phyloP scores from a whole-genome alignment of 2,888 invertebrate species.

The Andricus quercusramuli region DNA sequence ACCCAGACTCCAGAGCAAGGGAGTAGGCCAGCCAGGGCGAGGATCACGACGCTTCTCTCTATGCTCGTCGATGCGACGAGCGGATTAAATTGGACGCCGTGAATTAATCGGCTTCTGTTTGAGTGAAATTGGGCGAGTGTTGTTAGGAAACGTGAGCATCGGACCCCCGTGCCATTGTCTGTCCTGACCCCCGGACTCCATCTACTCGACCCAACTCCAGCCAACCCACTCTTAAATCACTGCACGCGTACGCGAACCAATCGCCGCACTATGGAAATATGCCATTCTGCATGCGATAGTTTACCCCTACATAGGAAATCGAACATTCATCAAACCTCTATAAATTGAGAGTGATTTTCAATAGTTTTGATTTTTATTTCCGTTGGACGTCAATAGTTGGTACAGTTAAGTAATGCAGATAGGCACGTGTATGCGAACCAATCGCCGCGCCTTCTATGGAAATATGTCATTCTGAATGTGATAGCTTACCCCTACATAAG shows the following conservation, averaged over 20 bases:
- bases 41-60: constrained; percentile 46
- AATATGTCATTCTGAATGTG: no score
- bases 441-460: no score
- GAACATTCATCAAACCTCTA: constrained; percentile 11
- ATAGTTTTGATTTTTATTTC: no score
- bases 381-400: no score
- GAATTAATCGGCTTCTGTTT: constrained; percentile 79
- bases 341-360: background rate
- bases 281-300: background rate
- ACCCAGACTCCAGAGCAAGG: background rate
- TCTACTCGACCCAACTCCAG: constrained; percentile 49
- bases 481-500: no score
- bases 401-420: no score
- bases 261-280: constrained; percentile 35
- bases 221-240: constrained; percentile 59
- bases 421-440: no score
- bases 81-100: constrained; percentile 77
- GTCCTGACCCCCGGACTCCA: constrained; percentile 55
- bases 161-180: constrained; percentile 58
- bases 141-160: constrained; percentile 74
- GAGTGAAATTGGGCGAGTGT: constrained; percentile 76
- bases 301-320: background rate
- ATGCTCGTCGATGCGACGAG: constrained; percentile 45
- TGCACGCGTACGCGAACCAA: constrained; percentile 43
- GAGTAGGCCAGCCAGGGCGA: constrained; percentile 44